These are phyloP conservation scores for Ochropacha duplaris DNA, from an alignment of 2,888 invertebrate genomes.

Conservation along the genomic window DNA sequence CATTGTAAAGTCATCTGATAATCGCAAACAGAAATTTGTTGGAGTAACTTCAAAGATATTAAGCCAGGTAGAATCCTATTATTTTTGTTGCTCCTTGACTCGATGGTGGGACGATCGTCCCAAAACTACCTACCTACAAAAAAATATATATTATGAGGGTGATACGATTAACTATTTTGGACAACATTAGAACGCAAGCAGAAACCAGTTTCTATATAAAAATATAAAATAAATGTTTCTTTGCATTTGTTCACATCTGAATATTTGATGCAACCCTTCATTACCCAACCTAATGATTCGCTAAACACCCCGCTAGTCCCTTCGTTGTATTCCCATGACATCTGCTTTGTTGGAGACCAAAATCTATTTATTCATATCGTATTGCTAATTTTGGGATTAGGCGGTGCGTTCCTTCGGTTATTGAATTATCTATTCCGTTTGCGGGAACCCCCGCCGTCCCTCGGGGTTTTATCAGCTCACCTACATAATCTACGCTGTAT, in stretches of 20 bases:
- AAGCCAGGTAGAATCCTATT: no score
- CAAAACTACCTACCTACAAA: no score
- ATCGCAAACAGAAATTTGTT: no score
- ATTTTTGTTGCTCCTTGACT: no score
- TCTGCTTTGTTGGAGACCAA: conserved; percentile 68
- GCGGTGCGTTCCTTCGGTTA: conserved; percentile 75
- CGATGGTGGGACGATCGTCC: no score
- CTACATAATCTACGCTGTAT: conserved; percentile 7
- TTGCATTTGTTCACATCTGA: conserved; percentile 34
- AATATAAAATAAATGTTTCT: background rate
- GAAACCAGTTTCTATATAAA: no score
- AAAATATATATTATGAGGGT: no score
- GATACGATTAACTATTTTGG: no score
- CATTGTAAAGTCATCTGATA: no score
- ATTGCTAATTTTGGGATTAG: conserved; percentile 81
- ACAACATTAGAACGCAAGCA: no score
- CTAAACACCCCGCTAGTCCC: conserved; percentile 52
- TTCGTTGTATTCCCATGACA: conserved; percentile 60
- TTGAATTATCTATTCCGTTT: conserved; percentile 81
- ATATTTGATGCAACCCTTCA: conserved; percentile 64
- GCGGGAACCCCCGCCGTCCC: conserved; percentile 59
- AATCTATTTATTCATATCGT: conserved; percentile 81
- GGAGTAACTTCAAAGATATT: no score
- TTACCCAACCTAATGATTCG: conserved; percentile 64
- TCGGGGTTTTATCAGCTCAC: conserved; percentile 43